phyloP scores from a whole-genome alignment of 2,888 invertebrate genomes.

The Podabrus alpinus region DNA sequence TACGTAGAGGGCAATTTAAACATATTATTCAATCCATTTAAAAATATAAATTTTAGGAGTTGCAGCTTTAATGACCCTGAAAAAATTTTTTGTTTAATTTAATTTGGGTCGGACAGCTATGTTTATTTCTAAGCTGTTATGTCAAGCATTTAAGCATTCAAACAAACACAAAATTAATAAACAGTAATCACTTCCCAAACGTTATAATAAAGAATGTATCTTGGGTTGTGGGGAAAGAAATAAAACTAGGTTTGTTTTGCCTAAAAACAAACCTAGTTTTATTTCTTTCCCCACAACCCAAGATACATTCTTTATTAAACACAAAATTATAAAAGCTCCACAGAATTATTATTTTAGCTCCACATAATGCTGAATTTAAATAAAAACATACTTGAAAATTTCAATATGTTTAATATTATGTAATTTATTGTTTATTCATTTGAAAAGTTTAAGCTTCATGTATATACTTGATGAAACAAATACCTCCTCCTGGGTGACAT shows the following conservation, averaged over 20 bases:
- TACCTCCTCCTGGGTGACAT: neutral
- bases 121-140: neutral
- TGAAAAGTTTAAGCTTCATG: neutral
- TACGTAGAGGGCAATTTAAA: too few species aligned
- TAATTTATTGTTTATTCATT: neutral
- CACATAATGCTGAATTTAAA: neutral
- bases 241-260: too few species aligned
- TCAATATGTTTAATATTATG: neutral
- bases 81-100: too few species aligned
- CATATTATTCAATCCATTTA: too few species aligned
- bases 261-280: too few species aligned
- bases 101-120: neutral
- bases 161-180: neutral
- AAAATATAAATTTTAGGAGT: neutral
- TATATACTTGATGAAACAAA: neutral
- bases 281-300: too few species aligned
- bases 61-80: neutral
- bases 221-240: too few species aligned
- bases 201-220: too few species aligned
- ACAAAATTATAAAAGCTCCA: neutral
- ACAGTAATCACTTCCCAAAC: too few species aligned
- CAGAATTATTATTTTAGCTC: too few species aligned
- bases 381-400: neutral
- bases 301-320: too few species aligned
- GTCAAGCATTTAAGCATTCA: neutral